phyloP scores from a whole-genome alignment of 2,113 vertebrate species.

The Gila orcuttii region DNA sequence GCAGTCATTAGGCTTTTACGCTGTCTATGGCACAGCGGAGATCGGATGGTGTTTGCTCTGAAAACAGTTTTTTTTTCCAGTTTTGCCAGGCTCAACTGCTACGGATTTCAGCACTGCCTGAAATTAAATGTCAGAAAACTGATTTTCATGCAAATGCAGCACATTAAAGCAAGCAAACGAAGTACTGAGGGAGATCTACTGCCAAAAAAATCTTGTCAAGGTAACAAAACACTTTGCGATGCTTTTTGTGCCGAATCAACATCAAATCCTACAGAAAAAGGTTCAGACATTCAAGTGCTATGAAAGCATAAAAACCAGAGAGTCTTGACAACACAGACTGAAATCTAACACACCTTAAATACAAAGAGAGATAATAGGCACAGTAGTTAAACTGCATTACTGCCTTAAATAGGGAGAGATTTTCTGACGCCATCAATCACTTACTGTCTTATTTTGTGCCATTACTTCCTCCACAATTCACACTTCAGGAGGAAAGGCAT shows the following conservation, averaged over 20 bases:
- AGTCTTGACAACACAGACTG: conserved; percentile 50
- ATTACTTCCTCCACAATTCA: conserved; percentile 58
- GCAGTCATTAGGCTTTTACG: conserved; percentile 38
- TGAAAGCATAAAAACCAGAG: conserved; percentile 15
- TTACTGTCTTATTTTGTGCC: conserved; percentile 62
- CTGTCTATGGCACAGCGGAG: background rate
- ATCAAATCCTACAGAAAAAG: conserved; percentile 27
- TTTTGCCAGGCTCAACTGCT: background rate
- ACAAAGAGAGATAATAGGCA: conserved; percentile 65
- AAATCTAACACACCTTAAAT: conserved; percentile 61
- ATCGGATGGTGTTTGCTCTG: conserved; percentile 6
- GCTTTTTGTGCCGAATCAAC: background rate
- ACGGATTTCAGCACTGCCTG: background rate
- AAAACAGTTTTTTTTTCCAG: background rate
- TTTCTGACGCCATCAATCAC: conserved; percentile 63
- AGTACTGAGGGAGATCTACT: background rate
- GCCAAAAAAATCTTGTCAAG: conserved; percentile 2
- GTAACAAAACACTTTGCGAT: conserved; percentile 2
- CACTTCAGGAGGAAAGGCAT: background rate
- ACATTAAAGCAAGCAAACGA: background rate
- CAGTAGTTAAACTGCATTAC: conserved; percentile 71
- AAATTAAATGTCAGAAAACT: background rate
- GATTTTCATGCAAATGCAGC: conserved; percentile 18
- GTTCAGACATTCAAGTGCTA: conserved; percentile 3
- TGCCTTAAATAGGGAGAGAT: conserved; percentile 64